phyloP scores from a whole-genome alignment of 2,888 invertebrate genomes.

The Ypsolopha sequella region DNA sequence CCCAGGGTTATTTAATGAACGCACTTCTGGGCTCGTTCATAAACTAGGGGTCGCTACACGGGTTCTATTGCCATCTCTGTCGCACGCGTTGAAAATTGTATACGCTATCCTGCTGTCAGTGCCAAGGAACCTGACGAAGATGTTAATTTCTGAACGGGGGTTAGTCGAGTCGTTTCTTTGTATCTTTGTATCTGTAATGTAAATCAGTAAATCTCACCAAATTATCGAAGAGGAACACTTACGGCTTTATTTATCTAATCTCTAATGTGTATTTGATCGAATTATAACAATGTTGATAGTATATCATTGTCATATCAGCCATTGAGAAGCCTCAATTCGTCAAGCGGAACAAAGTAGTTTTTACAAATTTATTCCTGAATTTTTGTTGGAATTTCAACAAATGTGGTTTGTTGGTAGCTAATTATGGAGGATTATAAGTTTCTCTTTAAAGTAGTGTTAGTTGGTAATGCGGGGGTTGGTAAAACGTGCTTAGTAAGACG shows the following conservation, averaged over 20 bases:
- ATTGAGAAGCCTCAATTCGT: slow-evolving; percentile 37
- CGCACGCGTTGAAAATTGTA: too few relatives aligned
- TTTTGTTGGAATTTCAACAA: slow-evolving; percentile 22
- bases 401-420: slow-evolving; percentile 41
- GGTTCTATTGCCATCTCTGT: too few relatives aligned
- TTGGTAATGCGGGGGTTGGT: slow-evolving; percentile 98
- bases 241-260: slow-evolving; percentile 30
- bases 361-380: slow-evolving; percentile 26
- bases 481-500: slow-evolving; percentile 97
- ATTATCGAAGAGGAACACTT: too few relatives aligned
- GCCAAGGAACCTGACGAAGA: too few relatives aligned
- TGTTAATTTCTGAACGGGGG: too few relatives aligned
- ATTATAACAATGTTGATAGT: slow-evolving; percentile 35
- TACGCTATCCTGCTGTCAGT: too few relatives aligned
- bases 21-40: too few relatives aligned
- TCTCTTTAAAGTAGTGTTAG: slow-evolving; percentile 98
- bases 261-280: slow-evolving; percentile 38
- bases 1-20: too few relatives aligned
- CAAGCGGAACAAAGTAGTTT: slow-evolving; percentile 45
- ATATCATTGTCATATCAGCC: slow-evolving; percentile 25
- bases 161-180: too few relatives aligned
- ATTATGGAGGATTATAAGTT: slow-evolving; percentile 98
- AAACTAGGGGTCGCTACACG: too few relatives aligned
- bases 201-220: too few relatives aligned
- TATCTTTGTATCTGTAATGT: too few relatives aligned